phyloP scores from a whole-genome alignment of 2,888 invertebrate genomes.

The Amphipyra tragopoginis region DNA sequence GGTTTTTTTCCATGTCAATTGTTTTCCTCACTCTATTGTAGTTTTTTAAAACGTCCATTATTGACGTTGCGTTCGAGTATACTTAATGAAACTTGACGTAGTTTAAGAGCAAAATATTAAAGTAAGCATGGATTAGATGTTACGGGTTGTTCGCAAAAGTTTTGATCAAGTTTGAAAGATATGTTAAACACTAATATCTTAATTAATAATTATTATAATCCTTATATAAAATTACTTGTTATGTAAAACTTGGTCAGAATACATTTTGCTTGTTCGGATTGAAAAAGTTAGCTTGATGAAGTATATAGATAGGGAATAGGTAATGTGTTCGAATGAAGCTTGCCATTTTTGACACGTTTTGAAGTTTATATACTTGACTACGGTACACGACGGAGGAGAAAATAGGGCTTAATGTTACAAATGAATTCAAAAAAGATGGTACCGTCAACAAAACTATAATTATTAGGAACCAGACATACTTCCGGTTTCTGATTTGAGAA shows the following conservation, averaged over 20 bases:
- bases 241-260: slow-evolving; percentile 53
- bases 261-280: slow-evolving; percentile 45
- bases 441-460: no score
- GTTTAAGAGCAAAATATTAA: slow-evolving; percentile 31
- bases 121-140: slow-evolving; percentile 38
- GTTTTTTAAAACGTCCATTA: slow-evolving; percentile 48
- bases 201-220: slow-evolving; percentile 32
- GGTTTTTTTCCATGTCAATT: slow-evolving; percentile 53
- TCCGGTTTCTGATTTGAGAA: no score
- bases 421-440: no score
- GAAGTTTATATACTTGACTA: slow-evolving; percentile 47
- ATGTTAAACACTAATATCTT: slow-evolving; percentile 36
- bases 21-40: slow-evolving; percentile 37
- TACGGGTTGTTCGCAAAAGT: slow-evolving; percentile 45
- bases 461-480: no score
- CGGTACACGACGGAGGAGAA: slow-evolving; percentile 26
- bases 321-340: slow-evolving; percentile 55
- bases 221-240: slow-evolving; percentile 31
- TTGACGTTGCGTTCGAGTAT: slow-evolving; percentile 41
- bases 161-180: slow-evolving; percentile 55
- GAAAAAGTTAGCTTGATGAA: slow-evolving; percentile 39
- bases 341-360: slow-evolving; percentile 62
- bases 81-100: slow-evolving; percentile 45
- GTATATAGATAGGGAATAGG: slow-evolving; percentile 45
- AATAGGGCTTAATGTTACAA: background rate